Conservation (phyloP, 2,888 invertebrate species). For the Lydus trimaculatus region DNA sequence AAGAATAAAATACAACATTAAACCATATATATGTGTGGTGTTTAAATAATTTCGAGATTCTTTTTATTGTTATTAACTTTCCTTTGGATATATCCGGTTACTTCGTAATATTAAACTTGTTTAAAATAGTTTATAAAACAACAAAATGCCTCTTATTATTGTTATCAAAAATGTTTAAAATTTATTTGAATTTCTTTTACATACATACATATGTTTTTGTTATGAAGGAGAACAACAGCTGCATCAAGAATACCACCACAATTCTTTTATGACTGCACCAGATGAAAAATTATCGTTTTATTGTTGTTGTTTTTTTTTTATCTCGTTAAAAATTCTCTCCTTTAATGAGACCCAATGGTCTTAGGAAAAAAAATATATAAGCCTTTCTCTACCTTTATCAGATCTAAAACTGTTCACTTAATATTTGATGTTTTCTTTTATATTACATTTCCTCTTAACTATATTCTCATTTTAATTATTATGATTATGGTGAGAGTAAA, state of each 20-base stretch:
- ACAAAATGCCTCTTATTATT: neutral
- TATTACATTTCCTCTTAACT: neutral
- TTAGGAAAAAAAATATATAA: no score
- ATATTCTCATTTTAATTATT: constrained; percentile 2
- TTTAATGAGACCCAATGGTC: neutral
- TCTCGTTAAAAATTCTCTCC: neutral
- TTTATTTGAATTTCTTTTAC: neutral
- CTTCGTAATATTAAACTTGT: neutral
- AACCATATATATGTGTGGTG: constrained; percentile 5
- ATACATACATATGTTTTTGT: neutral
- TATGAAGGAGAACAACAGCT: neutral
- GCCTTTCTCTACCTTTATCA: constrained; percentile 1
- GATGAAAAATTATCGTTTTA: constrained; percentile 1
- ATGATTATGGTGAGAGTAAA: constrained; percentile 3
- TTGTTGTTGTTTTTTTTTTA: neutral
- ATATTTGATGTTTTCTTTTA: neutral
- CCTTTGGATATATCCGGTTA: neutral
- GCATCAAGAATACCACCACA: neutral
- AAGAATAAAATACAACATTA: constrained; percentile 6
- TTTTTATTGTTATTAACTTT: neutral
- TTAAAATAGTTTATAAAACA: neutral
- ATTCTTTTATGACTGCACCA: neutral
- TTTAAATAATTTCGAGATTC: neutral
- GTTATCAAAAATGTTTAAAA: neutral
- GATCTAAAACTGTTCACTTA: neutral